Conservation (phyloP, 2,113 vertebrate species). For the Daboia siamensis region DNA sequence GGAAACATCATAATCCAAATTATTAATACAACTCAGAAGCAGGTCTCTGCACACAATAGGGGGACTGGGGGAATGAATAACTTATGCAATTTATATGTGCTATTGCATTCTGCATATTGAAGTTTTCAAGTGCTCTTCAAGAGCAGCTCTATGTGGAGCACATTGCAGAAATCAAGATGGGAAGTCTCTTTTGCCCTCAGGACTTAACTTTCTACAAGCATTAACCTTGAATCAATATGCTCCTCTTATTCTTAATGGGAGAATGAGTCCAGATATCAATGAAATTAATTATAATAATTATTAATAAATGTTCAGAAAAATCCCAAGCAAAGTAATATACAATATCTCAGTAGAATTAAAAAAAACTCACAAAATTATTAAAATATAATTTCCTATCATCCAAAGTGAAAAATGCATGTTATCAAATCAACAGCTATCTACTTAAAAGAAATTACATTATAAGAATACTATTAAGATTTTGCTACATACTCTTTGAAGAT, state of each 20-base stretch:
- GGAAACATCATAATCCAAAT: background rate
- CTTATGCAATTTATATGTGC: background rate
- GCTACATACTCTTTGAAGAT: slow-evolving; percentile 16
- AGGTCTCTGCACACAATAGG: background rate
- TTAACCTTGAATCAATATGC: slow-evolving; percentile 44
- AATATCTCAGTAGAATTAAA: slow-evolving; percentile 24
- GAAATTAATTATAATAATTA: slow-evolving; percentile 33
- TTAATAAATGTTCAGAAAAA: slow-evolving; percentile 41
- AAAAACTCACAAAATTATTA: slow-evolving; percentile 33
- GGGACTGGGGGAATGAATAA: background rate
- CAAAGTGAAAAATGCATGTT: slow-evolving; percentile 11
- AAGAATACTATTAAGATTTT: background rate
- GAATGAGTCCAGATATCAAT: slow-evolving; percentile 53
- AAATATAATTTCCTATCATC: slow-evolving; percentile 30
- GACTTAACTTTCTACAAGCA: slow-evolving; percentile 45
- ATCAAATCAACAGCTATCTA: slow-evolving; percentile 50
- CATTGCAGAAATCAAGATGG: background rate
- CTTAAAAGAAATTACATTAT: slow-evolving; percentile 29
- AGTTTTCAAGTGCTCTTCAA: background rate
- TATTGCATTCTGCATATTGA: background rate
- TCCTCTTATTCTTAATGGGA: slow-evolving; percentile 46
- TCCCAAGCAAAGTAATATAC: background rate
- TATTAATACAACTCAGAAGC: background rate
- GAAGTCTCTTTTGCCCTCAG: background rate
- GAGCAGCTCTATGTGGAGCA: background rate